These are phyloP conservation scores for Eulemur mongoz DNA, from an alignment of 2,797 vertebrate genomes.

Conservation along the genomic window DNA sequence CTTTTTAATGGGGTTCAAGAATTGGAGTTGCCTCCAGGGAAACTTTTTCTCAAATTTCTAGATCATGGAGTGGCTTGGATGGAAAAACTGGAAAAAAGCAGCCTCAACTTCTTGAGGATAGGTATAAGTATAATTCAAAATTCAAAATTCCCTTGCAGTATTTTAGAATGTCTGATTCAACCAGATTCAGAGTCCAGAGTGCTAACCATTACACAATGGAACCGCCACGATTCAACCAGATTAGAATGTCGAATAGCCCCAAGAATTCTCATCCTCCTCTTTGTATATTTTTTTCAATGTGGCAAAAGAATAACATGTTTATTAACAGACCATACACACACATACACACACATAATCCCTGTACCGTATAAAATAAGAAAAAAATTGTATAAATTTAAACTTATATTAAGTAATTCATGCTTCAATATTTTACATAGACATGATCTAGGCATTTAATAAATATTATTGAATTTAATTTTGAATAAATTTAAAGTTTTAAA, in stretches of 20 bases:
- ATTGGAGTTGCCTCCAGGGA: background rate
- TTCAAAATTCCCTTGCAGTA: background rate
- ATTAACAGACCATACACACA: background rate
- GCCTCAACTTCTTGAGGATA: background rate
- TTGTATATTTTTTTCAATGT: background rate
- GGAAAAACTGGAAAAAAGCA: background rate
- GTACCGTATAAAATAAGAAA: background rate
- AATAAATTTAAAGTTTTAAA: background rate
- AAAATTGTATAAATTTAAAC: background rate
- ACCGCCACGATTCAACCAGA: background rate
- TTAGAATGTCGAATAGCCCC: background rate
- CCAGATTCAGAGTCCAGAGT: too few relatives aligned
- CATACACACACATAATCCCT: background rate
- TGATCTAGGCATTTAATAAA: background rate
- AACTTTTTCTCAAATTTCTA: background rate
- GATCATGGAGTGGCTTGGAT: background rate
- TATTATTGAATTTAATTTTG: background rate
- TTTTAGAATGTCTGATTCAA: background rate
- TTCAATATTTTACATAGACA: background rate
- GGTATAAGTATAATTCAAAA: background rate
- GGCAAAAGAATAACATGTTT: background rate
- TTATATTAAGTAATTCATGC: background rate
- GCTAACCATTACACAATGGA: too few relatives aligned
- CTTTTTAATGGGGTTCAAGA: background rate
- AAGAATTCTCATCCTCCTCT: background rate